Evolutionary conservation across 2,888 invertebrate species (phyloP).

Genomic region (Acanthoscelides obtectus): DNA sequence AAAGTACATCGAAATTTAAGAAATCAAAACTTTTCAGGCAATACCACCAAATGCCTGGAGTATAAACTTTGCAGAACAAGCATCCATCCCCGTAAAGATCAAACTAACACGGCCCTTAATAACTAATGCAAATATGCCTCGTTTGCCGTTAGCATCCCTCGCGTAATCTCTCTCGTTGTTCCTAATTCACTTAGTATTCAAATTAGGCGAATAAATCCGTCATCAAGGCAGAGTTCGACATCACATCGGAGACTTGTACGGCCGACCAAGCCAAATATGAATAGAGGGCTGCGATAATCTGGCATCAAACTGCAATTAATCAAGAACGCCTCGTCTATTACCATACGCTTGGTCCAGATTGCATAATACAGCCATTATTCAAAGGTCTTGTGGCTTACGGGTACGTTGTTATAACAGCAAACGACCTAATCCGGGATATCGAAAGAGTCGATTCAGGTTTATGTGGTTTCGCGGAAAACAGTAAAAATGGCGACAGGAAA

Average conservation of each 20-base stretch:
- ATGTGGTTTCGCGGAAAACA: too few species aligned
- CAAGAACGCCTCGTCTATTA: constrained; percentile 39
- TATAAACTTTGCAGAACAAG: too few species aligned
- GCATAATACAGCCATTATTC: constrained; percentile 43
- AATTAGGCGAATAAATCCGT: neutral
- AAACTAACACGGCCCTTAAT: neutral
- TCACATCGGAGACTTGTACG: neutral
- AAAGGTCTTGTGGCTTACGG: constrained; percentile 20
- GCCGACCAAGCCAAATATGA: constrained; percentile 31
- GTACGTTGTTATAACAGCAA: neutral
- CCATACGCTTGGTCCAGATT: constrained; percentile 40
- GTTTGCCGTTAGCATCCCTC: neutral
- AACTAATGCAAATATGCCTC: neutral
- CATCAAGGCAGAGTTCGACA: neutral
- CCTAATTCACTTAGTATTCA: neutral
- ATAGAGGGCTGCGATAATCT: constrained; percentile 40
- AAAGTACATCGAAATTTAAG: too few species aligned
- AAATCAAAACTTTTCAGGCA: too few species aligned
- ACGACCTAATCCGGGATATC: neutral
- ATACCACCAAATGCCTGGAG: too few species aligned
- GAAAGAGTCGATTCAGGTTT: too few species aligned
- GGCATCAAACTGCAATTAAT: constrained; percentile 46
- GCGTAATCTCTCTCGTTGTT: neutral
- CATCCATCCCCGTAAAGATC: neutral
- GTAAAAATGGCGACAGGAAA: too few species aligned